Base-by-base conservation (phyloP, 2,113 vertebrate species). In the Ellobius talpinus region DNA sequence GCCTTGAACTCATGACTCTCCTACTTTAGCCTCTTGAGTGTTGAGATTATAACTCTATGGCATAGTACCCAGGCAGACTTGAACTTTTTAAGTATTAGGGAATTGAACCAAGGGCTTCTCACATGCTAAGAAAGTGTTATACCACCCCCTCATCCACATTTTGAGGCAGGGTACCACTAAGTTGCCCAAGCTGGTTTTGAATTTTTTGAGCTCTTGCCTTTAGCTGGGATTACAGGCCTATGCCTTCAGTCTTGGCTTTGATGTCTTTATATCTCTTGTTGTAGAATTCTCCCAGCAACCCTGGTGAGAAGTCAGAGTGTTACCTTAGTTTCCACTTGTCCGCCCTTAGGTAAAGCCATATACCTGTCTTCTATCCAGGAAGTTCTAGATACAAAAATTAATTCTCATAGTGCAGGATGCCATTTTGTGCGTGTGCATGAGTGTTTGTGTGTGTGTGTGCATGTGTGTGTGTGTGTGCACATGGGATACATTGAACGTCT, bases 371-470 rank as follows among this genome's bases (percentile, higher is more conserved):
- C 29, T 72, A 17, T 14, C 3, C 61, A 66, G 70, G 74, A 87
- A 70, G 21, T 66, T 72, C 45, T 89, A 11, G n/a, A 42, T 17
- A n/a, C 19, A 6, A 39, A 73, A 66, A 88, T 61, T 45, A 65
- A 87, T 88, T 94, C 2, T 94, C 36, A 39, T 4, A 92, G 73
- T 92, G 63, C 86, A 82, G 87, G 45, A 73, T 82, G 36, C 21
- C 55, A 58, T 24, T 82, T 36, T 12, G 21, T 55, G 76, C 16
- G 8, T 78, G 77, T 55, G 19, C 16, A 7, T 19, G 7, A 42
- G 21, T 24, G 72, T 42, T n/a, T 23, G 17, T 72, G 70, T 39
- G 24, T 47, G 33, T 17, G 9, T 13, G 33, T 3, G 33, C 23
- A 50, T n/a, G 26, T 2, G 8, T 50, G 47, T 21, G 16, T 19